Conservation (phyloP, 2,113 vertebrate species). For the Tor tambroides region DNA sequence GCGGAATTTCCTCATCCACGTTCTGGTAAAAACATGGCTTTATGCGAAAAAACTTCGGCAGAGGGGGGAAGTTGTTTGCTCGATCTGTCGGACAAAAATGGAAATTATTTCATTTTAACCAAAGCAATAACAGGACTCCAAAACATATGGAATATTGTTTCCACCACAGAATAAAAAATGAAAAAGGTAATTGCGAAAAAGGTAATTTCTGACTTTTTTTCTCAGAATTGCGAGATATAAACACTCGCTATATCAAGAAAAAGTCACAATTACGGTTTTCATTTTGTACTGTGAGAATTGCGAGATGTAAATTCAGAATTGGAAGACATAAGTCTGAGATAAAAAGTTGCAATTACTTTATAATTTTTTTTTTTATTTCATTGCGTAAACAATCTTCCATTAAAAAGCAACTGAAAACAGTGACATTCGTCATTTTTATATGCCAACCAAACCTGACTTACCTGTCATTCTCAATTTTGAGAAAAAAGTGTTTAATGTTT, state of each 20-base stretch:
- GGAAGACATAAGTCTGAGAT: too few species aligned
- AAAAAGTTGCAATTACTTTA: too few species aligned
- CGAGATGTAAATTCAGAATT: too few species aligned
- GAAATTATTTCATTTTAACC: slow-evolving; percentile 57
- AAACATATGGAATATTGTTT: not conserved
- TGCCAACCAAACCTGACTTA: slow-evolving; percentile 33
- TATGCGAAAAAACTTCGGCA: slow-evolving; percentile 85
- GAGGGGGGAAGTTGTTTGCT: slow-evolving; percentile 91
- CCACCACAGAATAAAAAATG: too few species aligned
- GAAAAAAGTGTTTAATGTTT: not conserved
- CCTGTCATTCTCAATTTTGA: slow-evolving; percentile 55
- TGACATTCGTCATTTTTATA: not conserved
- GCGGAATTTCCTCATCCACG: slow-evolving; percentile 90
- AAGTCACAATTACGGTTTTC: too few species aligned
- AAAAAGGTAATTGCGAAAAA: too few species aligned
- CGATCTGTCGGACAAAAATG: slow-evolving; percentile 72
- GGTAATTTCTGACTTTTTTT: too few species aligned
- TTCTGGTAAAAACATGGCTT: slow-evolving; percentile 97
- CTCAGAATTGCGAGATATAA: too few species aligned
- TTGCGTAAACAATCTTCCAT: not conserved
- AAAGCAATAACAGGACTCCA: not conserved
- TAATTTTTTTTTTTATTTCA: too few species aligned
- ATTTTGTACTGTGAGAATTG: too few species aligned
- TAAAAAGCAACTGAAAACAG: not conserved
- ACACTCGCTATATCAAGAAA: too few species aligned